Evolutionary conservation across 2,797 vertebrate species (phyloP), one percentile per base, ranked within the genome.

Genomic region (Danio jaintianensis): DNA sequence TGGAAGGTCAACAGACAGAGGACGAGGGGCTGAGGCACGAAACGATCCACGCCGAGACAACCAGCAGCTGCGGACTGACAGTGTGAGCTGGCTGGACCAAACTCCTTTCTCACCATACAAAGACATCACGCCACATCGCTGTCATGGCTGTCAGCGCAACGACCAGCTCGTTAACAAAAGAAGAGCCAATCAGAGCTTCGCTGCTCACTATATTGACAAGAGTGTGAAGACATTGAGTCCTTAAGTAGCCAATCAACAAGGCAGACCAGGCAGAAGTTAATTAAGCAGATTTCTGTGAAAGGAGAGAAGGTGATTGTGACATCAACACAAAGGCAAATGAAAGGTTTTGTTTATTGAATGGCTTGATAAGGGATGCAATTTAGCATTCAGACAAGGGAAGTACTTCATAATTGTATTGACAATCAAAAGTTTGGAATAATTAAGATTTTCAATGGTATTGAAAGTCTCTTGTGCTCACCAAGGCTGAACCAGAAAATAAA

Each of bases 61-160:
- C 80, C 86, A 88, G 88, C 92, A 93, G 92, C 91, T 94, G 91
- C 89, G 83, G 84, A 85, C 73, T 89, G 89, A 92, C 90, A 87
- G 79, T 68, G 78, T 87, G 86, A 86, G 89, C 87, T 89, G 84
- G 83, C 81, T 76, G 85, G 82, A 83, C 85, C 83, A 83, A 87
- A 85, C 87, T 89, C 83, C 83, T 84, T 82, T 88, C 85, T 72
- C 83, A 36, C 48, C 76, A 68, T 82, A 89, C 85, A 87, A 84
- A 82, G 75, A 81, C 80, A 80, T 89, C 79, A 87, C 75, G 86
- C 81, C 80, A 78, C 80, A 88, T 82, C 71, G 83, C 89, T 90
- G 90, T 90, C 87, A 85, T 69, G 42, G 72, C 82, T 81, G 86
- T 86, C 88, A 87, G 72, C 64, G 70, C 61, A 50, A 67, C 63